Evolutionary conservation across 1,140 invertebrate genomes (phyloP).

Genomic region (Listronotus bonariensis): DNA sequence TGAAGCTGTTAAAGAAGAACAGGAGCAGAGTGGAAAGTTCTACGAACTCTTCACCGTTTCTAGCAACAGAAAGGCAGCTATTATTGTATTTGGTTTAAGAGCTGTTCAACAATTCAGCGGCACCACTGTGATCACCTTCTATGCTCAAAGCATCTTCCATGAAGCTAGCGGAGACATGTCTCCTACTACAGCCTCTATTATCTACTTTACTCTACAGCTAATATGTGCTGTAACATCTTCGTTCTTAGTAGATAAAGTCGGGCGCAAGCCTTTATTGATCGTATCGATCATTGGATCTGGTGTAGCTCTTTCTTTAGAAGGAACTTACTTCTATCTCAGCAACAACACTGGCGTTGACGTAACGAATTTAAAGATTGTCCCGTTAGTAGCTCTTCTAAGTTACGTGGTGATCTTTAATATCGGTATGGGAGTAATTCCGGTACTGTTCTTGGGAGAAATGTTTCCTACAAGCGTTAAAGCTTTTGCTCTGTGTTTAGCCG

Average conservation of each 20-base stretch:
- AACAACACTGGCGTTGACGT: slow-evolving; percentile 36
- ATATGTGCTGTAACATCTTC: slow-evolving; percentile 65
- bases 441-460: slow-evolving; percentile 73
- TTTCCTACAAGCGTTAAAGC: slow-evolving; percentile 73
- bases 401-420: slow-evolving; percentile 73
- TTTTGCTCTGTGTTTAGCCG: slow-evolving; percentile 69
- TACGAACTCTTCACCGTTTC: slow-evolving; percentile 61
- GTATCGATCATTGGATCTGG: slow-evolving; percentile 62
- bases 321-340: too few relatives aligned
- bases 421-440: slow-evolving; percentile 73
- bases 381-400: slow-evolving; percentile 66
- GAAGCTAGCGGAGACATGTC: slow-evolving; percentile 58
- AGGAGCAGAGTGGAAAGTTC: slow-evolving; percentile 60
- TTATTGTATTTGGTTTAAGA: slow-evolving; percentile 66
- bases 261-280: slow-evolving; percentile 71
- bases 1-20: slow-evolving; percentile 61
- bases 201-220: slow-evolving; percentile 69
- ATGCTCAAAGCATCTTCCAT: slow-evolving; percentile 74
- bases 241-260: slow-evolving; percentile 71
- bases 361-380: slow-evolving; percentile 61
- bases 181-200: slow-evolving; percentile 56
- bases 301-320: too few relatives aligned
- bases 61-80: slow-evolving; percentile 67
- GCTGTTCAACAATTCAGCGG: slow-evolving; percentile 78
- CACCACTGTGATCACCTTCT: slow-evolving; percentile 75